These are phyloP conservation scores for Apotomis capreana DNA, from an alignment of 2,888 invertebrate species.

Conservation along the genomic window DNA sequence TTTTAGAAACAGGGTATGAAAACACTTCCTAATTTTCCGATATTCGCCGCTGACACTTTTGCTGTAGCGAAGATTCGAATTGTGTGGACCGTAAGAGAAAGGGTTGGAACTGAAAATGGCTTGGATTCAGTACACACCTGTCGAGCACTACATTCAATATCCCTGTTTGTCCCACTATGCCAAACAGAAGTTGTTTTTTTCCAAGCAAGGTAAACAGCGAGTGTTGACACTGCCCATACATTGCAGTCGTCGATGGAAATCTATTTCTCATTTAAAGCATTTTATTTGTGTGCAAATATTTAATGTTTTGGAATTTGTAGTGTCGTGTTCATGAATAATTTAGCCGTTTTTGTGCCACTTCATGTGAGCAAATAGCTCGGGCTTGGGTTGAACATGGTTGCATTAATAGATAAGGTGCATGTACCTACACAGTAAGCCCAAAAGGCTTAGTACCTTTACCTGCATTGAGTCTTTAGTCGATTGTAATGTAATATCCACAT, in stretches of 20 bases:
- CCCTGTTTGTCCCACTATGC: constrained; percentile 37
- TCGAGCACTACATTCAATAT: constrained; percentile 37
- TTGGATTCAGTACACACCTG: constrained; percentile 17
- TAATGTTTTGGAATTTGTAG: constrained; percentile 16
- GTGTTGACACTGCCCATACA: constrained; percentile 37
- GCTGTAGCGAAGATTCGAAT: constrained; percentile 2
- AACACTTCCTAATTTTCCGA: constrained; percentile 38
- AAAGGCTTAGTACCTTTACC: too few relatives aligned
- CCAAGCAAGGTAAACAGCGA: constrained; percentile 32
- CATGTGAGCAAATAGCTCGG: constrained; percentile 19
- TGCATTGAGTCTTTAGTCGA: too few relatives aligned
- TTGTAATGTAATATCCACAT: too few relatives aligned
- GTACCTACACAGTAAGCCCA: not conserved
- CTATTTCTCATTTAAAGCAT: constrained; percentile 37
- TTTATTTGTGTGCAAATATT: constrained; percentile 34
- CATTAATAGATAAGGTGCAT: not conserved
- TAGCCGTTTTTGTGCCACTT: constrained; percentile 20
- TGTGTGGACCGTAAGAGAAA: constrained; percentile 19
- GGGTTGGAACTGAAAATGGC: constrained; percentile 10
- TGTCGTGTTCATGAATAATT: constrained; percentile 24
- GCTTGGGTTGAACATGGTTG: constrained; percentile 8
- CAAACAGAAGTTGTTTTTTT: constrained; percentile 41
- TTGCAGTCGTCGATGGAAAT: constrained; percentile 38
- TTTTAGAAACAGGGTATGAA: constrained; percentile 4
- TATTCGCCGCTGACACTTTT: constrained; percentile 33